A percentile compares a stretch with the other conserved stretches of the same genome.
Evolutionary conservation across 1,140 invertebrate genomes (phyloP).

Genomic region (Aricia agestis): DNA sequence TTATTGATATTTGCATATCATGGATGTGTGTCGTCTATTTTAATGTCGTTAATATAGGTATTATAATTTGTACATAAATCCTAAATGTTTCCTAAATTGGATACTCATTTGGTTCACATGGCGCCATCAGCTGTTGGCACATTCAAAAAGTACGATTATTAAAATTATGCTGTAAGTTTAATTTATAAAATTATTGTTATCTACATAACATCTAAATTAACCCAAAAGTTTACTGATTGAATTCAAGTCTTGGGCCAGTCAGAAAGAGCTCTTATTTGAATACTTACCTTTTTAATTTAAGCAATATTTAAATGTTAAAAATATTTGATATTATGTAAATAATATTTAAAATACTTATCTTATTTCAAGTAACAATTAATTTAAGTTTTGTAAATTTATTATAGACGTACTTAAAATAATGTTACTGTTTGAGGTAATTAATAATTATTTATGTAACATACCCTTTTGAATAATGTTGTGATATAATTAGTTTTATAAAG

Average conservation of each 20-base stretch:
- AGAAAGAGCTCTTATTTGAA: neutral
- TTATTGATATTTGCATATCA: too few species aligned
- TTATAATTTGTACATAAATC: neutral
- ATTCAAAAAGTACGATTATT: neutral
- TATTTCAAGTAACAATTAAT: neutral
- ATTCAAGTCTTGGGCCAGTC: neutral
- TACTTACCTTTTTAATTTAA: neutral
- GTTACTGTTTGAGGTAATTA: neutral
- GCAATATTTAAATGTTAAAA: neutral
- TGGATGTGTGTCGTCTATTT: too few species aligned
- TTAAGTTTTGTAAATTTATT: neutral
- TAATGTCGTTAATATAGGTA: neutral
- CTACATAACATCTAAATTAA: too few species aligned
- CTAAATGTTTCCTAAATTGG: neutral
- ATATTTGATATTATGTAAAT: neutral
- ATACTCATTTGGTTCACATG: neutral
- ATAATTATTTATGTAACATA: constrained; percentile 17
- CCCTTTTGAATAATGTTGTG: constrained; percentile 46
- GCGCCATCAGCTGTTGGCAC: neutral
- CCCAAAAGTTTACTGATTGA: neutral
- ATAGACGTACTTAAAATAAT: neutral
- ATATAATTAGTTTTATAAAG: constrained; percentile 51
- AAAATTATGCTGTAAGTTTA: too few species aligned
- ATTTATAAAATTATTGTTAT: too few species aligned
- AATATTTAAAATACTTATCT: neutral